Evolutionary conservation across 2,888 invertebrate species (phyloP).

Genomic region (Plagiodera versicolora): DNA sequence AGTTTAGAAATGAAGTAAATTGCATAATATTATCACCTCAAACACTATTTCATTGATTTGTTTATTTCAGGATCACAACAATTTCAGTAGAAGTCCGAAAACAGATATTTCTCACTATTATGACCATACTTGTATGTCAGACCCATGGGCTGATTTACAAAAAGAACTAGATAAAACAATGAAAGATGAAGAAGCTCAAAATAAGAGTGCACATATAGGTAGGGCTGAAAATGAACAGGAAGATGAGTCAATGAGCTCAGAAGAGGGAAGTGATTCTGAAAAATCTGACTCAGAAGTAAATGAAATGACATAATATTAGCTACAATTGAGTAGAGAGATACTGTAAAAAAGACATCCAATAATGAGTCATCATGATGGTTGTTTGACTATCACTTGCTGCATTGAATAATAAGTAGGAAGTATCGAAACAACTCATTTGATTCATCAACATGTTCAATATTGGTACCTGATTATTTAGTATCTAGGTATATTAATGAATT

Average conservation of each 20-base stretch:
- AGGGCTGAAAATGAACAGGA: neutral
- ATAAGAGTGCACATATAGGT: neutral
- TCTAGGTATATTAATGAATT: neutral
- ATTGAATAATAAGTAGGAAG: too few relatives aligned
- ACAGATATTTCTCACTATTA: slow-evolving; percentile 21
- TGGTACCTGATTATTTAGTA: neutral
- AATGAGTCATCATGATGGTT: too few relatives aligned
- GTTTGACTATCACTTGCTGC: too few relatives aligned
- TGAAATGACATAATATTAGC: neutral
- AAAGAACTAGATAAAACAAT: slow-evolving; percentile 11
- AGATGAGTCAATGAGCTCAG: neutral
- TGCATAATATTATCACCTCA: too few relatives aligned
- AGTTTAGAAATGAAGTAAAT: slow-evolving; percentile 17
- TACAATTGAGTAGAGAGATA: neutral
- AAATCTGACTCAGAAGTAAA: neutral
- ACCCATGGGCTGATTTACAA: slow-evolving; percentile 30
- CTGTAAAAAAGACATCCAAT: neutral
- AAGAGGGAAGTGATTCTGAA: slow-evolving; percentile 4
- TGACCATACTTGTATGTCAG: slow-evolving; percentile 22
- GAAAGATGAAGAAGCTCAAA: neutral
- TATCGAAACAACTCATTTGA: too few relatives aligned
- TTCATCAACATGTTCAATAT: neutral
- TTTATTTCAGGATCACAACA: slow-evolving; percentile 14
- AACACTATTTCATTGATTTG: too few relatives aligned
- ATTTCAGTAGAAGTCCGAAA: slow-evolving; percentile 13